These are phyloP conservation scores for Phaetusa simplex DNA, from an alignment of 2,113 vertebrate genomes.

Conservation along the genomic window DNA sequence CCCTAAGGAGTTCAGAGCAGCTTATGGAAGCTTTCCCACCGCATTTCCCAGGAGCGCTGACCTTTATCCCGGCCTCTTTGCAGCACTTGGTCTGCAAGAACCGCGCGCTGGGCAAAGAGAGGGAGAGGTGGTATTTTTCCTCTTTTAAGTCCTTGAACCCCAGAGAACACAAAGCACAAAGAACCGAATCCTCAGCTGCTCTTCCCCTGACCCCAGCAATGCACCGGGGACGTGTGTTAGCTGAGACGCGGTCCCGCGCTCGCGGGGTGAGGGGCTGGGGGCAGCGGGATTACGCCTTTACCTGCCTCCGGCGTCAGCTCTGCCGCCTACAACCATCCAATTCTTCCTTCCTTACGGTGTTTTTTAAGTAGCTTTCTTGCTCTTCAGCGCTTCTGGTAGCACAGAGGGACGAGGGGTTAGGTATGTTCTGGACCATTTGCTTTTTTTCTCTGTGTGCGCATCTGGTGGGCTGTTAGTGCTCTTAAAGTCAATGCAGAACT, in stretches of 20 bases:
- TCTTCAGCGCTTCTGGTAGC: background rate
- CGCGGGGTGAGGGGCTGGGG: background rate
- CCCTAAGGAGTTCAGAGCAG: background rate
- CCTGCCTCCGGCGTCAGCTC: background rate
- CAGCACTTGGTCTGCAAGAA: background rate
- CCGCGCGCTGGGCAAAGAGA: background rate
- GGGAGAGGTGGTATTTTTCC: background rate
- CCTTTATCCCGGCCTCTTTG: background rate
- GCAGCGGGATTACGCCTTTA: background rate
- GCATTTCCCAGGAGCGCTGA: background rate
- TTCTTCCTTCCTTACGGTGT: background rate
- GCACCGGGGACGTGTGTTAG: background rate
- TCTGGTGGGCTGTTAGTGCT: background rate
- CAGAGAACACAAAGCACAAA: background rate
- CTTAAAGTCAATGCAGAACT: background rate
- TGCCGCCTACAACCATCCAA: background rate
- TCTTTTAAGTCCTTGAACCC: background rate
- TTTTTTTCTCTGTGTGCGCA: background rate
- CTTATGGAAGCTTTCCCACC: background rate
- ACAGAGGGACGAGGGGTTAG: background rate
- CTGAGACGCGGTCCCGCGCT: background rate
- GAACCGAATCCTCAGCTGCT: background rate
- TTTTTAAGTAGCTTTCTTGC: background rate
- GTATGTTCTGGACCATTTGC: background rate
- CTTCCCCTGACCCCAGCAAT: background rate